Percentiles rank a stretch among this genome's conserved stretches.
Evolutionary conservation across 1,140 invertebrate genomes (phyloP).

Genomic region (Steinernema feltiae): DNA sequence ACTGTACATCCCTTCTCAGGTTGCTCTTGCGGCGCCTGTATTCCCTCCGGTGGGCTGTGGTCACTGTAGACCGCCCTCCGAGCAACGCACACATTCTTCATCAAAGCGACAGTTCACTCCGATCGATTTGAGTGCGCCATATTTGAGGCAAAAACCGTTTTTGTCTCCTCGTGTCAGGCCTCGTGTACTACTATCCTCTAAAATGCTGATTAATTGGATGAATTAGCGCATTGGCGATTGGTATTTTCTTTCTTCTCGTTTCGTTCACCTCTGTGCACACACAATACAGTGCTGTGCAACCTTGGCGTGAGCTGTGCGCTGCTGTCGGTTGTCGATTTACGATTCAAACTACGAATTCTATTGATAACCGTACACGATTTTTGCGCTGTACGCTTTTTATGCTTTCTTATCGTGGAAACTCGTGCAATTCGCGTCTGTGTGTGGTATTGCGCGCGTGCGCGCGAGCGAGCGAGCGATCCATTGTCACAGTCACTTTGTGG

Average conservation of each 20-base stretch:
- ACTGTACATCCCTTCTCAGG: neutral
- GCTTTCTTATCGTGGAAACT: no score
- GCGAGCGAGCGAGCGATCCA: neutral
- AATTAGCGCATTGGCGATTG: neutral
- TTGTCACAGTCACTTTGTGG: neutral
- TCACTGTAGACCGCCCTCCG: neutral
- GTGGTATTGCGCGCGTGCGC: no score
- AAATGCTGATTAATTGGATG: no score
- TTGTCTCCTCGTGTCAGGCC: neutral
- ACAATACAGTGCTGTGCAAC: no score
- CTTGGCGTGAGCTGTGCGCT: neutral
- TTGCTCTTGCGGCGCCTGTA: neutral
- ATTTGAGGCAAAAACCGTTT: neutral
- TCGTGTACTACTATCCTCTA: neutral
- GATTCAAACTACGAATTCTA: neutral
- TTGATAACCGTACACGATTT: neutral
- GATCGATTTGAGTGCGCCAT: neutral
- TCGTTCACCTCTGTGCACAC: neutral
- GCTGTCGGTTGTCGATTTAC: no score
- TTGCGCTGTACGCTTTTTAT: neutral
- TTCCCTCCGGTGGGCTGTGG: slow-evolving; percentile 2
- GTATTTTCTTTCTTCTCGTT: neutral
- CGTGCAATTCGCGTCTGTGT: no score
- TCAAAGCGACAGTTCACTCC: neutral
- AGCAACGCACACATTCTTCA: neutral